Evolutionary conservation across 1,140 invertebrate genomes (phyloP).

Genomic region (Euura lappo): DNA sequence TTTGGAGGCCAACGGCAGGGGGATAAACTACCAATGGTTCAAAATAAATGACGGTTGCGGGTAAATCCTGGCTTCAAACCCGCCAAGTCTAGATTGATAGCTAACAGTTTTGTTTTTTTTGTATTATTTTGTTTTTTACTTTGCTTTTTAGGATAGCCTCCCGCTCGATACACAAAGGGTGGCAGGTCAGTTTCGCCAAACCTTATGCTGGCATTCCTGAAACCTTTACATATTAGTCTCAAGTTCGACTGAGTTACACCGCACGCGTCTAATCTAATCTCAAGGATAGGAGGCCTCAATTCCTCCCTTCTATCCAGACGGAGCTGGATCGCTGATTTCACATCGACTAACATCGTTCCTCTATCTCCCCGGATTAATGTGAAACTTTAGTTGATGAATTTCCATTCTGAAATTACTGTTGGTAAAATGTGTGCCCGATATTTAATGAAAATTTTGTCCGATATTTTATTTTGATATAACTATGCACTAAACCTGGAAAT

Average conservation of each 20-base stretch:
- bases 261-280: neutral
- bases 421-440: no score
- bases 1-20: neutral
- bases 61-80: constrained; percentile 13
- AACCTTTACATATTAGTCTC: neutral
- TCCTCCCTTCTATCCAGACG: neutral
- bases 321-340: neutral
- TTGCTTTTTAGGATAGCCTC: neutral
- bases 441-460: no score
- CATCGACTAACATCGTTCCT: neutral
- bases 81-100: constrained; percentile 12
- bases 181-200: neutral
- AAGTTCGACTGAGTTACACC: neutral
- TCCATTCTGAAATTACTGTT: neutral
- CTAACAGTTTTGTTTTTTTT: neutral
- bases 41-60: constrained; percentile 15
- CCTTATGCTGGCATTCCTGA: neutral
- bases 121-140: neutral
- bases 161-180: neutral
- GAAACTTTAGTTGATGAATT: neutral
- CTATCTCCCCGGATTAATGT: neutral
- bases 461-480: no score
- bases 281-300: neutral
- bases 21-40: neutral
- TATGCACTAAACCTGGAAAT: no score